These are phyloP conservation scores for Oriolus oriolus DNA, from an alignment of 2,113 vertebrate species.

Conservation along the genomic window DNA sequence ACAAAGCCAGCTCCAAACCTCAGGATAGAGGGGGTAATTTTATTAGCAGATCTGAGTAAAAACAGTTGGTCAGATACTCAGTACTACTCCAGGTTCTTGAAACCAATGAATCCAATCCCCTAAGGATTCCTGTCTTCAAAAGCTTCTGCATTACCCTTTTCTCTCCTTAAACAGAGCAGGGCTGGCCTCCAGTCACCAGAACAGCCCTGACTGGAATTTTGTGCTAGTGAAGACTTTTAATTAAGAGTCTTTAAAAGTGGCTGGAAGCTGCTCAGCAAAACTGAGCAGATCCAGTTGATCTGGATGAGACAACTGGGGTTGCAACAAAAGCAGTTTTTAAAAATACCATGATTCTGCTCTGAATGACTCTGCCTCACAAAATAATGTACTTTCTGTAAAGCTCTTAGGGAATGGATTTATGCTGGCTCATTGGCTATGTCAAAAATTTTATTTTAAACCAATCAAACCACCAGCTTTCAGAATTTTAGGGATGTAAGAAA, in stretches of 20 bases:
- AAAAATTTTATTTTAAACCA: conserved; percentile 20
- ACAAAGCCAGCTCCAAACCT: not conserved
- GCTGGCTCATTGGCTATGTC: not conserved
- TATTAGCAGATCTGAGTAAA: not conserved
- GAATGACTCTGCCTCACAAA: not conserved
- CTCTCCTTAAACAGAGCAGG: not conserved
- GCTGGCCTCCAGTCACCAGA: not conserved
- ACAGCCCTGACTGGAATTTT: not conserved
- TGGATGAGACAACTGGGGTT: not conserved
- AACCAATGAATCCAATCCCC: not conserved
- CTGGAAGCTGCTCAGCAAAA: not conserved
- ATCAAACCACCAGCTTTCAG: conserved; percentile 7
- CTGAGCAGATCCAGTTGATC: not conserved
- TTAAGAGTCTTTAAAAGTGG: not conserved
- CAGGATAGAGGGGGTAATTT: not conserved
- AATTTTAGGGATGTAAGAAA: not conserved
- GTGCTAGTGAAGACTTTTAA: not conserved
- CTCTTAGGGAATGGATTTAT: not conserved
- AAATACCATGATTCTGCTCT: not conserved
- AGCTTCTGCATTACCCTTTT: not conserved
- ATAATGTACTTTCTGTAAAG: not conserved
- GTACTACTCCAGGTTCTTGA: not conserved
- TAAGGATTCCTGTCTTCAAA: not conserved
- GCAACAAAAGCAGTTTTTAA: not conserved
- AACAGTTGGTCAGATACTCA: not conserved